A percentile compares a stretch with the other conserved stretches of the same genome.
Conservation (phyloP, 2,797 vertebrate genomes). For the Holocentrus rufus region DNA sequence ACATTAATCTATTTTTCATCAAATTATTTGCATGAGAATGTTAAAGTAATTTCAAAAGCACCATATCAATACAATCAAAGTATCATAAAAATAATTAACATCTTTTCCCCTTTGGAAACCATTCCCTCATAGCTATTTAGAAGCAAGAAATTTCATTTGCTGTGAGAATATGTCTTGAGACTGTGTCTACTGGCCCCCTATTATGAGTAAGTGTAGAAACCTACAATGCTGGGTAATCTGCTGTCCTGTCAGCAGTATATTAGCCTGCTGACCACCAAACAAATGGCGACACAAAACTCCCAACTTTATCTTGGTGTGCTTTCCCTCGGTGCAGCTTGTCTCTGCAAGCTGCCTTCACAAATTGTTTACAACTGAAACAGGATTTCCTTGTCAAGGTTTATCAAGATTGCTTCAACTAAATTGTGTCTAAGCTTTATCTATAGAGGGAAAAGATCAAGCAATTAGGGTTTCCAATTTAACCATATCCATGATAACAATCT, state of each 20-base stretch:
- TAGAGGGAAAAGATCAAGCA: constrained; percentile 51
- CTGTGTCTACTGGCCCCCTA: constrained; percentile 17
- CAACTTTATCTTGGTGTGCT: constrained; percentile 21
- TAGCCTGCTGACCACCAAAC: constrained; percentile 20
- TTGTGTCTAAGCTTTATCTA: constrained; percentile 66
- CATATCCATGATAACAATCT: constrained; percentile 70
- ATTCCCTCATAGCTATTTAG: constrained; percentile 7
- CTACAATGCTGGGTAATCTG: constrained; percentile 40
- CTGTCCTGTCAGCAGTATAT: constrained; percentile 41
- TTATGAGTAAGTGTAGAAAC: constrained; percentile 35
- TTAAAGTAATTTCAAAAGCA: neutral
- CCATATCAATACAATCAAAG: neutral
- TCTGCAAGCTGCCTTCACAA: constrained; percentile 35
- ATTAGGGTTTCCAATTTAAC: constrained; percentile 63
- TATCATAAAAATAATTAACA: neutral
- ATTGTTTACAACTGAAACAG: constrained; percentile 53
- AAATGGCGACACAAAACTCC: constrained; percentile 18
- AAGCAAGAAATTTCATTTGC: constrained; percentile 6
- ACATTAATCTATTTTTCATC: neutral
- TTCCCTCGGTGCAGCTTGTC: constrained; percentile 6
- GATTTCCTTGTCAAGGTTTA: constrained; percentile 65
- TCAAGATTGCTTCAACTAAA: constrained; percentile 69
- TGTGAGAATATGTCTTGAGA: constrained; percentile 17
- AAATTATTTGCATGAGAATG: neutral
- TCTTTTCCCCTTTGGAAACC: neutral